Evolutionary conservation across 2,888 invertebrate species (phyloP).

Genomic region (Aleiodes alternator): DNA sequence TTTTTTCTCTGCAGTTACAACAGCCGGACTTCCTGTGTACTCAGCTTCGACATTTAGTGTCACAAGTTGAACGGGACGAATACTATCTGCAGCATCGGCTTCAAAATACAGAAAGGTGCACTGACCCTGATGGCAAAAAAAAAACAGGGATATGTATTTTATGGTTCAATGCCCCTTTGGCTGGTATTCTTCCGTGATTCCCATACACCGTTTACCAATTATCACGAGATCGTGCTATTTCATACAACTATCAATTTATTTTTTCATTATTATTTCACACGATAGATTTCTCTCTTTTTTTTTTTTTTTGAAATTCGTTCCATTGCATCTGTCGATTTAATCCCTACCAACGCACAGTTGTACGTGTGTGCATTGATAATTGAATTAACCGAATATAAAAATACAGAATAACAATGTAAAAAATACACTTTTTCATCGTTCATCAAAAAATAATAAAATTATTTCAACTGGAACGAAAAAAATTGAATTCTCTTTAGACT

Average conservation of each 20-base stretch:
- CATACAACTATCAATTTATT: constrained; percentile 20
- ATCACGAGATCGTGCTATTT: constrained; percentile 27
- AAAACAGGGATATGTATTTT: constrained; percentile 11
- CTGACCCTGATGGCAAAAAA: neutral
- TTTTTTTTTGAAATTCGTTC: neutral
- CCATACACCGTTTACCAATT: constrained; percentile 30
- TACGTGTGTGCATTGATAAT: no score
- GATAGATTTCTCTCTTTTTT: neutral
- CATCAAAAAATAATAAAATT: no score
- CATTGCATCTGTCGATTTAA: neutral
- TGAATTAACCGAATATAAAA: no score
- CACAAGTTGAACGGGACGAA: neutral
- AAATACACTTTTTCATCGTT: no score
- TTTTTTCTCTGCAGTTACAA: constrained; percentile 11
- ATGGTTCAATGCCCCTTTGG: constrained; percentile 14
- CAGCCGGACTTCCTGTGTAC: constrained; percentile 54
- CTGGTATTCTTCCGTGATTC: constrained; percentile 4
- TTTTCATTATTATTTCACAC: neutral
- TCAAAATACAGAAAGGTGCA: neutral
- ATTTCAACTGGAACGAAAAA: no score
- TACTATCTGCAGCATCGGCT: neutral
- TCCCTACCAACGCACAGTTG: neutral
- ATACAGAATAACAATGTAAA: no score
- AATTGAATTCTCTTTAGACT: no score
- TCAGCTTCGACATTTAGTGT: constrained; percentile 26